These are phyloP conservation scores for Tretioscincus oriximinensis DNA, from an alignment of 2,113 vertebrate species.

Conservation along the genomic window DNA sequence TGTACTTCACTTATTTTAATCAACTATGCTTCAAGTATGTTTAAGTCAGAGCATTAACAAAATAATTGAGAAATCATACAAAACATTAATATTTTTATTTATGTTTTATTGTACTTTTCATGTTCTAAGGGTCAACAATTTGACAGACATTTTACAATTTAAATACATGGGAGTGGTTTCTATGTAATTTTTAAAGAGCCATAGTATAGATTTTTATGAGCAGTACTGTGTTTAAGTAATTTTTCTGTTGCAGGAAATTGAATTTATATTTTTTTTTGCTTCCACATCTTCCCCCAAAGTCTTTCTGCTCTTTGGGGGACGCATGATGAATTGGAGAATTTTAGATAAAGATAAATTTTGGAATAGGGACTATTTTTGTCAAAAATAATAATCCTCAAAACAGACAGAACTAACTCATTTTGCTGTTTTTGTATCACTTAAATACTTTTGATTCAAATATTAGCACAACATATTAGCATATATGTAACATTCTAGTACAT, in stretches of 20 bases:
- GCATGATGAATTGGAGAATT: neutral
- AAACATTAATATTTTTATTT: constrained; percentile 41
- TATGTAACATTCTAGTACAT: too few relatives aligned
- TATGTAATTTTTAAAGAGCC: too few relatives aligned
- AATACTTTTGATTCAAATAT: neutral
- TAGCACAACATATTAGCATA: too few relatives aligned
- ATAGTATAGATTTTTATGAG: too few relatives aligned
- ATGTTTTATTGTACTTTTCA: constrained; percentile 32
- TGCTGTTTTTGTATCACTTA: neutral
- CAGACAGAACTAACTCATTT: neutral
- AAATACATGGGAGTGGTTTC: neutral
- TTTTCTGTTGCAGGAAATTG: neutral
- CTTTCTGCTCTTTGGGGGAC: neutral
- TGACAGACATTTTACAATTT: constrained; percentile 24
- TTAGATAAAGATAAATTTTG: neutral
- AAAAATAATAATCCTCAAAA: neutral
- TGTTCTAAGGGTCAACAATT: constrained; percentile 25
- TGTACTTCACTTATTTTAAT: too few relatives aligned
- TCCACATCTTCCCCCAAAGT: neutral
- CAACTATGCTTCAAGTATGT: neutral
- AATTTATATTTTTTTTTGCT: neutral
- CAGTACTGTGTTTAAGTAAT: neutral
- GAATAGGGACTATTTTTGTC: neutral
- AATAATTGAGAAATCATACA: constrained; percentile 37
- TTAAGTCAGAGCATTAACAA: constrained; percentile 43